phyloP scores from a whole-genome alignment of 2,797 vertebrate species.

The Pogoniulus pusillus region DNA sequence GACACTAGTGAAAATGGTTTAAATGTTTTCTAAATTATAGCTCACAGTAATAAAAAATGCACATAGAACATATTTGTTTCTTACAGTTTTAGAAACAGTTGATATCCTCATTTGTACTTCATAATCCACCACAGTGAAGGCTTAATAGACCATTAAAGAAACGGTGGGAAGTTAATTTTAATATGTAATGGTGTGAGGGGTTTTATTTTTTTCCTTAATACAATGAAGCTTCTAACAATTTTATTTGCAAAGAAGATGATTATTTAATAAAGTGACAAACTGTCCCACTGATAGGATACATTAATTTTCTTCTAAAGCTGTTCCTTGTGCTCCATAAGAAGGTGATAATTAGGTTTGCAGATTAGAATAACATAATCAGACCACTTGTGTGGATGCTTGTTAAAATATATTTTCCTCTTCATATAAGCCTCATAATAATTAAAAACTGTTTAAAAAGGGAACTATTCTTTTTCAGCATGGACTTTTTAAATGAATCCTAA shows the following conservation, averaged over 20 bases:
- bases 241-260: conserved; percentile 92
- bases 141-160: conserved; percentile 71
- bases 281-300: conserved; percentile 94
- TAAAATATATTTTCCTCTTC: conserved; percentile 82
- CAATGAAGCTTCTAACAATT: conserved; percentile 75
- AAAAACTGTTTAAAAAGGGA: conserved; percentile 72
- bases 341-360: conserved; percentile 98
- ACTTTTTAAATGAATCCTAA: conserved; percentile 59
- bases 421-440: conserved; percentile 75
- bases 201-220: conserved; percentile 68
- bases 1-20: not conserved
- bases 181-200: conserved; percentile 55
- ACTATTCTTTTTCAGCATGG: conserved; percentile 52
- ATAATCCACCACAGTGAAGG: conserved; percentile 60
- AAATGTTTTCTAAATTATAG: conserved; percentile 28
- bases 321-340: conserved; percentile 85
- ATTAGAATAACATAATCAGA: conserved; percentile 95
- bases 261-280: conserved; percentile 95
- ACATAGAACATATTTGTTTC: conserved; percentile 27
- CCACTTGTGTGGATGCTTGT: conserved; percentile 83
- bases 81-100: conserved; percentile 60
- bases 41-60: not conserved
- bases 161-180: conserved; percentile 75
- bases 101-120: conserved; percentile 61
- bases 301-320: conserved; percentile 95